These are phyloP conservation scores for Peromyscus aztecus DNA, from an alignment of 2,797 vertebrate genomes.

Conservation along the genomic window DNA sequence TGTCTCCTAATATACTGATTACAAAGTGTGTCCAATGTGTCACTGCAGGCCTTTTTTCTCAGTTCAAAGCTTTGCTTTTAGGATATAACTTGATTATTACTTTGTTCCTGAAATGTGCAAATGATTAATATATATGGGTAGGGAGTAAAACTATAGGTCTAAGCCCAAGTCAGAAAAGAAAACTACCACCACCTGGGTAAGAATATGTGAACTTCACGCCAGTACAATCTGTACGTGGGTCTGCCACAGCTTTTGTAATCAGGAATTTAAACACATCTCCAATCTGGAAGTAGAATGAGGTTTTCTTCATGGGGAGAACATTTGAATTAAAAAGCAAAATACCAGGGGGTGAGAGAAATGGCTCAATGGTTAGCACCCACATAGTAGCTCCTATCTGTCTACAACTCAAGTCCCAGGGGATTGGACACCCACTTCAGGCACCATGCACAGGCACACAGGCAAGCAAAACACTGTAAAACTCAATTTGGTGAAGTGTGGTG, in stretches of 20 bases:
- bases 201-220: not conserved
- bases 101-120: not conserved
- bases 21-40: conserved; percentile 78
- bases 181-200: not conserved
- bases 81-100: not conserved
- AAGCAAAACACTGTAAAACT: not conserved
- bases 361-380: not conserved
- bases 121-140: not conserved
- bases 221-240: not conserved
- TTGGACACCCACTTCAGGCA: not conserved
- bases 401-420: too few species aligned
- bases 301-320: not conserved
- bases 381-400: not conserved
- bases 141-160: not conserved
- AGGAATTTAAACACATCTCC: not conserved
- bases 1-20: conserved; percentile 83
- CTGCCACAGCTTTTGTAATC: not conserved
- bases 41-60: conserved; percentile 72
- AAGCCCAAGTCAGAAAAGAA: not conserved
- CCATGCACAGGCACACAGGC: not conserved
- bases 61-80: conserved; percentile 52
- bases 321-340: not conserved
- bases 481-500: not conserved
- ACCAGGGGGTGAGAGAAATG: not conserved
- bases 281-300: not conserved